Evolutionary conservation across 1,140 invertebrate species (phyloP).

Genomic region (Chlorops oryzae): DNA sequence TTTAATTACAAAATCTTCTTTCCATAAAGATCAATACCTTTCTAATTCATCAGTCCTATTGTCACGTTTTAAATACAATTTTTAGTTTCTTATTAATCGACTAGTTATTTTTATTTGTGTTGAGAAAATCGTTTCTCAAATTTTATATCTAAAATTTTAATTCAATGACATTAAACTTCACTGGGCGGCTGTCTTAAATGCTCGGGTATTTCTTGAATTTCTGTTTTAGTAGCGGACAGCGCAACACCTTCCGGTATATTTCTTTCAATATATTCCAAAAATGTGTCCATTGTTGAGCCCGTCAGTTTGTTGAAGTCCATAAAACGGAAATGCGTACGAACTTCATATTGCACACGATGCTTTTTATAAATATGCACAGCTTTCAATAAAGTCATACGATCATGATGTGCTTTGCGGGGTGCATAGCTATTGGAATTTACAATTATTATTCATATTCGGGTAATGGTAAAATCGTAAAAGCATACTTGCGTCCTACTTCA

Average conservation of each 20-base stretch:
- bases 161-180: conserved; percentile 15
- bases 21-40: no score
- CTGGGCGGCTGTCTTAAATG: conserved; percentile 47
- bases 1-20: no score
- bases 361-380: conserved; percentile 91
- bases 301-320: conserved; percentile 80
- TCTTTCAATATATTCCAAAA: conserved; percentile 92
- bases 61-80: no score
- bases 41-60: no score
- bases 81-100: no score
- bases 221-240: conserved; percentile 85
- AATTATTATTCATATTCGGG: neutral
- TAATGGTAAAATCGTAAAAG: neutral
- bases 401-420: conserved; percentile 63
- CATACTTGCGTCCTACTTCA: conserved; percentile 59
- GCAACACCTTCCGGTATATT: conserved; percentile 96
- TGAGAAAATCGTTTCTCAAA: no score
- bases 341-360: conserved; percentile 93
- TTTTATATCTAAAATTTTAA: neutral
- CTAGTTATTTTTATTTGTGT: no score
- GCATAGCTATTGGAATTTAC: conserved; percentile 57
- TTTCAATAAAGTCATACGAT: conserved; percentile 75
- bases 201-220: conserved; percentile 55
- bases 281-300: conserved; percentile 91
- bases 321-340: conserved; percentile 84